Conservation (phyloP, 2,113 vertebrate genomes). For the Cyanistes caeruleus region DNA sequence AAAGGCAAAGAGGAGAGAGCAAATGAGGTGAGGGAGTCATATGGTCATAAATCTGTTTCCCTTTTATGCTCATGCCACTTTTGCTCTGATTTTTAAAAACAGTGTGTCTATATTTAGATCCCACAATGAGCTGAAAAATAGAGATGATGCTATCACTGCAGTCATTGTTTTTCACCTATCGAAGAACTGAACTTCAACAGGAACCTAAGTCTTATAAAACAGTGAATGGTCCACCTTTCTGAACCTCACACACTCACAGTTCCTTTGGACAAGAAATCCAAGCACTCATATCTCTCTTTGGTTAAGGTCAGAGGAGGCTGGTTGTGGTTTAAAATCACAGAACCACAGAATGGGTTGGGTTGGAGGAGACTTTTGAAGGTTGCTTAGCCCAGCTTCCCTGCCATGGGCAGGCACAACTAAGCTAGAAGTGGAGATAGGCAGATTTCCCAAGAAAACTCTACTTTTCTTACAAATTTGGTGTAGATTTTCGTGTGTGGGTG, state of each 20-base stretch:
- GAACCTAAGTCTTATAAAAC: background rate
- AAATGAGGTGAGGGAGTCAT: background rate
- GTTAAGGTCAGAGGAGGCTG: background rate
- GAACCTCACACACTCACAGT: background rate
- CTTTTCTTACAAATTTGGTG: background rate
- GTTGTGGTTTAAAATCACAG: background rate
- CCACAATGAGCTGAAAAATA: background rate
- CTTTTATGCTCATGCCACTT: background rate
- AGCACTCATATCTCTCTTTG: background rate
- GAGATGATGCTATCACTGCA: background rate
- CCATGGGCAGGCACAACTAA: background rate
- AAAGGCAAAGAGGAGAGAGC: background rate
- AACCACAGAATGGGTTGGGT: background rate
- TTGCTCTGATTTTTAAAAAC: background rate
- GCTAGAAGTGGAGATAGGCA: background rate
- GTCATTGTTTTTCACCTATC: background rate
- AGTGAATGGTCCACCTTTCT: background rate
- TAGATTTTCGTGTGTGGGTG: background rate
- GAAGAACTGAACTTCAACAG: background rate
- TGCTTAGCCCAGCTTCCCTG: rapidly evolving
- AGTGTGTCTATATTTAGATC: background rate
- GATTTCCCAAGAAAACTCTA: background rate
- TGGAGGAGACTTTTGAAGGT: background rate
- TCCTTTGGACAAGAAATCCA: background rate
- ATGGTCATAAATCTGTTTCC: background rate